Percentiles rank a stretch among this genome's conserved stretches.
Conservation (phyloP, 2,797 vertebrate species). For the Anolis apletophallus region DNA sequence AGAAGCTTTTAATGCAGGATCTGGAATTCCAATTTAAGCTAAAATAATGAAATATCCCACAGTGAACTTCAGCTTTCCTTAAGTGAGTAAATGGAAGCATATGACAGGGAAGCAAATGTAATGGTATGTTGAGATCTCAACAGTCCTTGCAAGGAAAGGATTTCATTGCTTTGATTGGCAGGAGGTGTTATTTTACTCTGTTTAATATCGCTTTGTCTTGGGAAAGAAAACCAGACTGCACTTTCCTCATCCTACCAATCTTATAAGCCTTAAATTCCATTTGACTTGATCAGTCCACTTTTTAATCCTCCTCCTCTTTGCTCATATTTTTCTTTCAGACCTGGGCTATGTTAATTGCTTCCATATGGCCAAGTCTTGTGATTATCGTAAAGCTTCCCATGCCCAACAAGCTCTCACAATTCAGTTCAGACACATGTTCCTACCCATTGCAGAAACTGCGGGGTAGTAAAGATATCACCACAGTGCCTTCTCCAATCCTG, state of each 20-base stretch:
- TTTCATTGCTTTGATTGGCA: slow-evolving; percentile 72
- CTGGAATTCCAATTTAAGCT: slow-evolving; percentile 24
- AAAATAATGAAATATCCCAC: slow-evolving; percentile 52
- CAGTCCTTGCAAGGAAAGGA: slow-evolving; percentile 32
- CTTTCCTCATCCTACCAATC: slow-evolving; percentile 71
- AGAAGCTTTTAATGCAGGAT: slow-evolving; percentile 10
- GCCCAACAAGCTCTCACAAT: slow-evolving; percentile 22
- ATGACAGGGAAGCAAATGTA: slow-evolving; percentile 36
- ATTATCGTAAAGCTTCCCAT: slow-evolving; percentile 34
- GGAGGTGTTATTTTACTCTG: slow-evolving; percentile 65
- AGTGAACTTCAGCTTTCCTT: slow-evolving; percentile 35
- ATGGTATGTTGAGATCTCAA: slow-evolving; percentile 39
- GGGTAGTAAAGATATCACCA: slow-evolving; percentile 27
- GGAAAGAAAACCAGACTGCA: slow-evolving; percentile 64
- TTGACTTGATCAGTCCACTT: slow-evolving; percentile 52
- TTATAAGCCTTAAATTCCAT: slow-evolving; percentile 71
- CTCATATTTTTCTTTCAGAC: slow-evolving; percentile 54
- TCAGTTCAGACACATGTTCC: neutral
- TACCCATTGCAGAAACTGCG: slow-evolving; percentile 36
- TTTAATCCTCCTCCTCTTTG: slow-evolving; percentile 61
- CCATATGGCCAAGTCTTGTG: slow-evolving; percentile 56
- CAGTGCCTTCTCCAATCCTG: neutral
- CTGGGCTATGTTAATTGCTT: slow-evolving; percentile 60
- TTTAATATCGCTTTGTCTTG: slow-evolving; percentile 72
- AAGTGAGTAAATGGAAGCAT: slow-evolving; percentile 40